Conservation (phyloP, 1,140 invertebrate genomes). For the Eubasilissa regina region DNA sequence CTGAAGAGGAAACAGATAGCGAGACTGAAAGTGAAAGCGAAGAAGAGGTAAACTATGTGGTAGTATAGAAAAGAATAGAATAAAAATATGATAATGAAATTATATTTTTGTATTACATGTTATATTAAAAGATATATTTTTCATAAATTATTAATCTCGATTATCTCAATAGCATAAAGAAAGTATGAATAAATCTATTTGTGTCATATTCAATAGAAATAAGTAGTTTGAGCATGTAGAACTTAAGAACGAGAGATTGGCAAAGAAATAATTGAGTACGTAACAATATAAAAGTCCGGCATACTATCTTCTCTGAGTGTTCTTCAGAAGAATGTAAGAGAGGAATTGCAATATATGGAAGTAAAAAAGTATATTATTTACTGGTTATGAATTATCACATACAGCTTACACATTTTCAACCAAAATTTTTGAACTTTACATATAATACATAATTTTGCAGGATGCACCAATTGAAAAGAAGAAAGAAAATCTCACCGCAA, state of each 20-base stretch:
- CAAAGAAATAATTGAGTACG: no score
- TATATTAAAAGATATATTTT: not conserved
- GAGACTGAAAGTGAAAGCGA: conserved; percentile 80
- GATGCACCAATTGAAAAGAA: conserved; percentile 77
- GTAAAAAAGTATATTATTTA: no score
- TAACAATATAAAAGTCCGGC: no score
- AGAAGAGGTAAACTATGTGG: conserved; percentile 68
- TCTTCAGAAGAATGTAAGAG: no score
- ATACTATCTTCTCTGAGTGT: no score
- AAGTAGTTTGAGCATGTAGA: no score
- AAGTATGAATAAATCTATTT: not conserved
- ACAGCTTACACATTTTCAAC: no score
- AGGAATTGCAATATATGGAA: no score
- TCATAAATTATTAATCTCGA: not conserved
- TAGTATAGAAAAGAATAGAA: not conserved
- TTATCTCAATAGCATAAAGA: not conserved
- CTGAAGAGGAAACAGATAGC: conserved; percentile 73
- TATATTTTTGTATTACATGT: not conserved
- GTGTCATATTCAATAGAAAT: no score
- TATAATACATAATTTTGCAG: conserved; percentile 66
- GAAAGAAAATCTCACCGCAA: conserved; percentile 76
- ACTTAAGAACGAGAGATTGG: no score
- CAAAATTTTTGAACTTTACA: not conserved
- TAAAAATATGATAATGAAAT: not conserved
- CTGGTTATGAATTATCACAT: no score